A percentile compares a stretch with the other conserved stretches of the same genome.
These are phyloP conservation scores for Tenualosa ilisha DNA, from an alignment of 2,797 vertebrate species.

Conservation along the genomic window DNA sequence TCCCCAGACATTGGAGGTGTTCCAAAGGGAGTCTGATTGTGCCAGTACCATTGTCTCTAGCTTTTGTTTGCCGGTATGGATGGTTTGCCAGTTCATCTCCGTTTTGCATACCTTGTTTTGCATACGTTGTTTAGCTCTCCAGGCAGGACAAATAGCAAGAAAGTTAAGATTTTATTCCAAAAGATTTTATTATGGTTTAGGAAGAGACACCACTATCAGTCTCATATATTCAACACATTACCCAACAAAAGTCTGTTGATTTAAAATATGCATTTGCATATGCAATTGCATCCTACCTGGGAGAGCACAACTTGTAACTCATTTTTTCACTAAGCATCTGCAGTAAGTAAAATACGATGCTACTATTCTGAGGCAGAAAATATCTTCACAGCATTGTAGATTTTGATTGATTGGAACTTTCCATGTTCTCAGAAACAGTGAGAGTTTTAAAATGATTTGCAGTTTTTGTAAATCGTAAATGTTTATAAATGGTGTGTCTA, in stretches of 20 bases:
- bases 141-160: not conserved
- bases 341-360: too few relatives aligned
- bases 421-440: too few relatives aligned
- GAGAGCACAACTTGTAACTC: too few relatives aligned
- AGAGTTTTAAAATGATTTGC: too few relatives aligned
- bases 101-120: not conserved
- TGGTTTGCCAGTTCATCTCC: not conserved
- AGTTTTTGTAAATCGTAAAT: too few relatives aligned
- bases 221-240: not conserved
- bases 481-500: too few relatives aligned
- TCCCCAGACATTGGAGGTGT: not conserved
- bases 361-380: too few relatives aligned
- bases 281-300: not conserved
- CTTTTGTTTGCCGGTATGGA: not conserved
- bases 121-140: not conserved
- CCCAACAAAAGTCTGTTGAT: not conserved
- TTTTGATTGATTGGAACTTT: too few relatives aligned
- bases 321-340: too few relatives aligned
- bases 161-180: not conserved
- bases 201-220: not conserved
- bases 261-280: too few relatives aligned
- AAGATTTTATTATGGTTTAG: not conserved
- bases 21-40: constrained; percentile 3
- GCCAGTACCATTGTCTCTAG: not conserved
- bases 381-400: too few relatives aligned